Percentiles rank a stretch among this genome's conserved stretches.
Evolutionary conservation across 92 coral and sea anemone genomes (phyloP).

Genomic region (Metridium senile): DNA sequence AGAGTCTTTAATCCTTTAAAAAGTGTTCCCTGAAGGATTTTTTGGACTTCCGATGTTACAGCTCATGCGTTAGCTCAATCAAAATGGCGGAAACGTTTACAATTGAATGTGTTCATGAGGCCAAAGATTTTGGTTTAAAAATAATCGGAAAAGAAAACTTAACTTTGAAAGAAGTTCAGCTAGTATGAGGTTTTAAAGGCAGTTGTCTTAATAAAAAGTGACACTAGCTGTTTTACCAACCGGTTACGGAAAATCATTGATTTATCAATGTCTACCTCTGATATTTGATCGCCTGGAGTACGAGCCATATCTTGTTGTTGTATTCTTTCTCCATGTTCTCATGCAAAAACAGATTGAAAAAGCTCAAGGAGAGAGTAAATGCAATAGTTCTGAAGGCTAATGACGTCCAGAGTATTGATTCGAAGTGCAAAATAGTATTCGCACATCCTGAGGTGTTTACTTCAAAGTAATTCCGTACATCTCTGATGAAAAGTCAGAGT

Average conservation of each 20-base stretch:
- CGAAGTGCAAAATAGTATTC: neutral
- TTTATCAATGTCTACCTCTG: neutral
- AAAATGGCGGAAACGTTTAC: too few relatives aligned
- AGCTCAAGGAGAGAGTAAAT: neutral
- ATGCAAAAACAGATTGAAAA: neutral
- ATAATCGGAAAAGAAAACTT: neutral
- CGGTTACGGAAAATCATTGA: neutral
- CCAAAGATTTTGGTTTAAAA: neutral
- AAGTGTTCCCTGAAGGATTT: too few relatives aligned
- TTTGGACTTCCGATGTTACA: too few relatives aligned
- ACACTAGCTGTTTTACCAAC: neutral
- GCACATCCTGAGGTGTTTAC: neutral
- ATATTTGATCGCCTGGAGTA: neutral
- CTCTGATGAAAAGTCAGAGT: too few relatives aligned
- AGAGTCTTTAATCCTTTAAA: too few relatives aligned
- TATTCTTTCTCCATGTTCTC: neutral
- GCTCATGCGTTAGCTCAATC: too few relatives aligned
- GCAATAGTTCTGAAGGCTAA: neutral
- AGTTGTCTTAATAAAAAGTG: neutral
- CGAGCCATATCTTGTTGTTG: neutral
- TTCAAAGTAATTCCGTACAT: too few relatives aligned
- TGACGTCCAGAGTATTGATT: neutral
- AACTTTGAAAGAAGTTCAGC: neutral
- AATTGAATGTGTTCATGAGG: too few relatives aligned
- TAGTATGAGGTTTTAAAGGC: neutral